Conservation (phyloP, 2,888 invertebrate genomes). For the Phragmatobia fuliginosa region DNA sequence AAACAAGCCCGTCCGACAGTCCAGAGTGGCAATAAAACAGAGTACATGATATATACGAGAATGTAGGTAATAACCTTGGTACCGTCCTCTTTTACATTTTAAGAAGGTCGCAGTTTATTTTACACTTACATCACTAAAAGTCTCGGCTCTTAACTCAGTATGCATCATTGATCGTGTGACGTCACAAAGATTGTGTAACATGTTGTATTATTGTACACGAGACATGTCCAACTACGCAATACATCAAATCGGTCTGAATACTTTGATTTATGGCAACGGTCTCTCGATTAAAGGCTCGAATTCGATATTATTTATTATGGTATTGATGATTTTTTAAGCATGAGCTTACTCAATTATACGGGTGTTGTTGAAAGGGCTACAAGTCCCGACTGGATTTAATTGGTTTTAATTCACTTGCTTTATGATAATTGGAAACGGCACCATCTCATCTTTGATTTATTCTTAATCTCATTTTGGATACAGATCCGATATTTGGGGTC, state of each 20-base stretch:
- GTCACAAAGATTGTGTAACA: conserved; percentile 40
- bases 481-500: no score
- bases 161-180: conserved; percentile 48
- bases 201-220: conserved; percentile 26
- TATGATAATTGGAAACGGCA: neutral
- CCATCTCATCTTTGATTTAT: neutral
- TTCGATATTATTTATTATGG: neutral
- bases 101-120: conserved; percentile 50
- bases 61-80: conserved; percentile 38
- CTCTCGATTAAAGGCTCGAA: neutral
- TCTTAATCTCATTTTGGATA: neutral
- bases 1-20: conserved; percentile 23
- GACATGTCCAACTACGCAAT: conserved; percentile 29
- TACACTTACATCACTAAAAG: conserved; percentile 54
- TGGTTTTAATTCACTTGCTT: neutral
- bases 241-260: conserved; percentile 16
- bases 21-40: conserved; percentile 37
- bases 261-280: conserved; percentile 2
- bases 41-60: conserved; percentile 27
- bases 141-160: conserved; percentile 35
- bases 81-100: conserved; percentile 45
- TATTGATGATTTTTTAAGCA: neutral
- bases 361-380: neutral
- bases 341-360: neutral
- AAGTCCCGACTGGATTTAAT: neutral